Conservation (phyloP, 2,113 vertebrate genomes). For the Psilopogon haemacephalus region DNA sequence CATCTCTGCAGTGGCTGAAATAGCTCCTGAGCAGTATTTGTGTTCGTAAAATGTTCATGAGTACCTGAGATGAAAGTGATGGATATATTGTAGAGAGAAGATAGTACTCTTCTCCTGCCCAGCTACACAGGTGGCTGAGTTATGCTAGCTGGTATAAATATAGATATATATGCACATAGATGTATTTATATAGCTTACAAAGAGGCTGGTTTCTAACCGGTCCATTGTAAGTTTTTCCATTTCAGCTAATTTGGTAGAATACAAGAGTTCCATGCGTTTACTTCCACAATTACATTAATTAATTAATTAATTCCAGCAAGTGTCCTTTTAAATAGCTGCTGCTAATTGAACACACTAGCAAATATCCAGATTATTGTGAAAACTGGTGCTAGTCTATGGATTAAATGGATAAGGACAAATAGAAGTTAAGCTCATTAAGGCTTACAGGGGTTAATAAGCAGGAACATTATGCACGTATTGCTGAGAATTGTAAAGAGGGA, state of each 20-base stretch:
- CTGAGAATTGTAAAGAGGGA: background rate
- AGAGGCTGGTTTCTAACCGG: background rate
- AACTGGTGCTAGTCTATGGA: slow-evolving; percentile 2
- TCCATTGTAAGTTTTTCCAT: background rate
- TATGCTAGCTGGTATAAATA: background rate
- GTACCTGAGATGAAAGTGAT: background rate
- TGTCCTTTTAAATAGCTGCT: slow-evolving; percentile 32
- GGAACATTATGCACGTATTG: background rate
- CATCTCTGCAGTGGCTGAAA: background rate
- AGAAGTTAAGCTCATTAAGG: slow-evolving; percentile 51
- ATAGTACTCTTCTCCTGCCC: background rate
- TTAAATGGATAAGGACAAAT: slow-evolving; percentile 37
- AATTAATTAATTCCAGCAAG: background rate
- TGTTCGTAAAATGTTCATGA: background rate
- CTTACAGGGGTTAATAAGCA: slow-evolving; percentile 5
- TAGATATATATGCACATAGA: background rate
- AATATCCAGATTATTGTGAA: slow-evolving; percentile 10
- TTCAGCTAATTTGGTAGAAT: background rate
- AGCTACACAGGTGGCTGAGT: background rate
- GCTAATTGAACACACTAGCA: slow-evolving; percentile 32
- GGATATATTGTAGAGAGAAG: background rate
- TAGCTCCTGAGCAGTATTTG: background rate
- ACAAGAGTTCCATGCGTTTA: background rate
- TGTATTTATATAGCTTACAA: background rate
- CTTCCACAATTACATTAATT: background rate